A percentile compares a stretch with the other conserved stretches of the same genome.
phyloP scores from a whole-genome alignment of 2,797 vertebrate species.

The Acanthiza pusilla region DNA sequence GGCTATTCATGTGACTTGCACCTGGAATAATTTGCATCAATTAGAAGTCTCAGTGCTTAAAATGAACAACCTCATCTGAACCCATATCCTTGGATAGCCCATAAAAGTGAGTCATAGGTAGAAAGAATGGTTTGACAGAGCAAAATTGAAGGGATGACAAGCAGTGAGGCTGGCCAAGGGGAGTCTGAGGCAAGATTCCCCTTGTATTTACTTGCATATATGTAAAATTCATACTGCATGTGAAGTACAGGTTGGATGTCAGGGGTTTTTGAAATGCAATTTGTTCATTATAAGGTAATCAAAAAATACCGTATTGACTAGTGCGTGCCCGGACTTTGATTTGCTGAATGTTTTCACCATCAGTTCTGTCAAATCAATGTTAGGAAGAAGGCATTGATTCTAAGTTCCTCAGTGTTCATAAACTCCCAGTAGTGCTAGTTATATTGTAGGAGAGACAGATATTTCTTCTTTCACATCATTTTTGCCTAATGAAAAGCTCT shows the following conservation, averaged over 20 bases:
- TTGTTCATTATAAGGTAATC: neutral
- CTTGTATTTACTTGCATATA: neutral
- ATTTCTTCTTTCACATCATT: neutral
- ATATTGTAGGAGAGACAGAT: neutral
- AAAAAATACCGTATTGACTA: neutral
- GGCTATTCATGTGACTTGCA: neutral
- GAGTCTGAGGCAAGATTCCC: neutral
- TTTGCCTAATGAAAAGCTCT: neutral
- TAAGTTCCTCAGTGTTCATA: neutral
- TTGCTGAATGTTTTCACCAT: neutral
- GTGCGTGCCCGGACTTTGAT: neutral
- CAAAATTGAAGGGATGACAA: neutral
- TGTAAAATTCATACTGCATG: neutral
- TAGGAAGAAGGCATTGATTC: neutral
- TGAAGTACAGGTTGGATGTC: neutral
- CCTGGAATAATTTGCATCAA: neutral
- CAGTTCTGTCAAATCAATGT: neutral
- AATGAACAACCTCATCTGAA: neutral
- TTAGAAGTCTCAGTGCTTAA: neutral
- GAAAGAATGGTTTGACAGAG: neutral
- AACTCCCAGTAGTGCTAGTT: neutral
- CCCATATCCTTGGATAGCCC: neutral
- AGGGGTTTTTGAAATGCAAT: neutral
- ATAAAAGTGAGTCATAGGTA: neutral
- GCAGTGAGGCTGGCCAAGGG: neutral